A percentile compares a stretch with the other conserved stretches of the same genome.
Evolutionary conservation across 2,888 invertebrate genomes (phyloP).

Genomic region (Synanthedon andrenaeformis): DNA sequence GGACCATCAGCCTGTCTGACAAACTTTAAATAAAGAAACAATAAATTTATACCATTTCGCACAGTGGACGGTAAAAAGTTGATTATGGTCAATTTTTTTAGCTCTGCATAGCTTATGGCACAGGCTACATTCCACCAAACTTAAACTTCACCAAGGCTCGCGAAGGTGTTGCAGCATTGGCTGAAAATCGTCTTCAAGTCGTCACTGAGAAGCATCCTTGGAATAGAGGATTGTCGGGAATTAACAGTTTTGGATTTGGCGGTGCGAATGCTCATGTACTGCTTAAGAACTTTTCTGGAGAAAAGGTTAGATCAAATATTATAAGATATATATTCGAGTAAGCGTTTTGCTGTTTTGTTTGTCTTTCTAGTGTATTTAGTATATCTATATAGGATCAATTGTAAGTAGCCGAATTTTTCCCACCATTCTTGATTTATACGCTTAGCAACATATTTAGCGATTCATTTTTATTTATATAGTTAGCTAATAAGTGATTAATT

Average conservation of each 20-base stretch:
- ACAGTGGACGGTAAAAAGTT: too few species aligned
- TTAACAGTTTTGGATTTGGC: constrained; percentile 95
- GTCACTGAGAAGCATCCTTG: constrained; percentile 79
- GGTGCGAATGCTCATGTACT: constrained; percentile 86
- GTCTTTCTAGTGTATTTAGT: too few species aligned
- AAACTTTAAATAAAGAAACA: too few species aligned
- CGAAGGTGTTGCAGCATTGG: constrained; percentile 71
- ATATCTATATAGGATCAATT: too few species aligned
- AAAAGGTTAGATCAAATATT: constrained; percentile 43
- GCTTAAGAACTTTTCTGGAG: constrained; percentile 71
- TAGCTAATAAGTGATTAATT: background rate
- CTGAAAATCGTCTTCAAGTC: constrained; percentile 75
- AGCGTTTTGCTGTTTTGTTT: too few species aligned
- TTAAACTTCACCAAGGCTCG: constrained; percentile 79
- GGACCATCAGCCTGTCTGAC: too few species aligned
- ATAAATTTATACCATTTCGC: too few species aligned
- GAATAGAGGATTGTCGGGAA: constrained; percentile 80
- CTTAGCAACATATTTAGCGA: too few species aligned
- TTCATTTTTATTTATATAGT: too few species aligned
- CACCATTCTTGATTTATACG: too few species aligned
- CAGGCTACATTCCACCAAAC: constrained; percentile 85
- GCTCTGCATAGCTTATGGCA: constrained; percentile 83
- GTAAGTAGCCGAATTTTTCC: too few species aligned
- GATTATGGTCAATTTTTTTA: constrained; percentile 18
- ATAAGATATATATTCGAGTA: too few species aligned